Evolutionary conservation across 2,113 vertebrate species (phyloP), one percentile per base, ranked within the genome.

Genomic region (Chaenocephalus aceratus): DNA sequence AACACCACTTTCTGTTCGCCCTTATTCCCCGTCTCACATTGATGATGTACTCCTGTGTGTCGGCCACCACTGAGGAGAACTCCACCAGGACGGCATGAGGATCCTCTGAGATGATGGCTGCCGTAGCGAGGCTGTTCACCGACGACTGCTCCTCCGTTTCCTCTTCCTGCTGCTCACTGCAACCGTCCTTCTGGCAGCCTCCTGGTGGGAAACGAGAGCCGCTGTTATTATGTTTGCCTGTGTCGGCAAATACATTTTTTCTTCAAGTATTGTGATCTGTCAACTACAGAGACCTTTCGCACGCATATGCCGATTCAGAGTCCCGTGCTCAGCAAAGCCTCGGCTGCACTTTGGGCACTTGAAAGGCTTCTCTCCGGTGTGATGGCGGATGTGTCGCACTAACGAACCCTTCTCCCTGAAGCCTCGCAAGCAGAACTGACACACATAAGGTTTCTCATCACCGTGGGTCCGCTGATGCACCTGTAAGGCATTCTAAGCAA

Each of bases 1-100:
- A 67, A 45, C n/a, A 1, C 45, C 41, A 26, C 10, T 3, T 26
- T 11, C 34, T 44, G 30, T 52, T 18, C 18, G 2, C 16, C 1
- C 10, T 10, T 11, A 51, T 26, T 34, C n/a, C 23, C 21, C 14
- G 53, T 15, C 36, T 72, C 86, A 99, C 98, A 96, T 98, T 96
- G 0, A 99, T 98, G 81, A 99, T 99, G 88, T 99, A 99, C 71
- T 99, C 98, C 93, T 99, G 98, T 14, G 98, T 99, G 84, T 99
- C 97, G 0, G 98, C 98, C 89, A 99, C 98, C 86, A 99, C 95
- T 0, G 98, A 99, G 0, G 98, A 99, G 52, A 99, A 99, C 92
- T 99, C 98, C 5, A 99, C 98, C 91, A 99, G 86, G 10, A 99
- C 96, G 0, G 97, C 96, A 10, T 98, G 97, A 1, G 97, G 97